A percentile compares a stretch with the other conserved stretches of the same genome.
These are phyloP conservation scores for Pyrocoelia pectoralis DNA, from an alignment of 2,888 invertebrate species.

Conservation along the genomic window DNA sequence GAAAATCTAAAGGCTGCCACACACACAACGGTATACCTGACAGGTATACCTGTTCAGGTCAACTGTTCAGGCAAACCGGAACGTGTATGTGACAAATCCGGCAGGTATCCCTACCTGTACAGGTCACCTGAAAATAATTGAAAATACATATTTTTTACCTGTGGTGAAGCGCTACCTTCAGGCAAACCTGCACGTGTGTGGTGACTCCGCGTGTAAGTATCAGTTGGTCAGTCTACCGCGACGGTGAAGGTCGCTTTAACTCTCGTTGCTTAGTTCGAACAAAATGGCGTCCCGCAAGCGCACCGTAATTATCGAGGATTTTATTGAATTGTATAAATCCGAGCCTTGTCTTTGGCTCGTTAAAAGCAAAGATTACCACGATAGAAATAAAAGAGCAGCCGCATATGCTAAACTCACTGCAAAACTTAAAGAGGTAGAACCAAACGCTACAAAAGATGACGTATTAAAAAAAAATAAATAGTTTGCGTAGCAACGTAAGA, in stretches of 20 bases:
- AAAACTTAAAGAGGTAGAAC: constrained; percentile 9
- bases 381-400: neutral
- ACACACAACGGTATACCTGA: neutral
- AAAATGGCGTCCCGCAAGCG: neutral
- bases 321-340: constrained; percentile 7
- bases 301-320: neutral
- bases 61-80: neutral
- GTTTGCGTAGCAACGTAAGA: constrained; percentile 36
- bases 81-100: no score
- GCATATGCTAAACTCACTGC: constrained; percentile 6
- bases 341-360: constrained; percentile 3
- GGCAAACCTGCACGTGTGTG: neutral
- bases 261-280: neutral
- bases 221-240: neutral
- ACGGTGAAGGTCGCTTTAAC: neutral
- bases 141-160: neutral
- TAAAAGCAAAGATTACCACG: constrained; percentile 12
- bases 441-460: constrained; percentile 24
- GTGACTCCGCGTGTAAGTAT: neutral
- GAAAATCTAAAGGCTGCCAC: no score
- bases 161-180: neutral
- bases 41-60: neutral
- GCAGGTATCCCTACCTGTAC: neutral
- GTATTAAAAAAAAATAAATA: constrained; percentile 36
- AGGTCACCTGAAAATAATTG: neutral